Conservation (phyloP, 2,888 invertebrate genomes). For the Lamproptera curius region DNA sequence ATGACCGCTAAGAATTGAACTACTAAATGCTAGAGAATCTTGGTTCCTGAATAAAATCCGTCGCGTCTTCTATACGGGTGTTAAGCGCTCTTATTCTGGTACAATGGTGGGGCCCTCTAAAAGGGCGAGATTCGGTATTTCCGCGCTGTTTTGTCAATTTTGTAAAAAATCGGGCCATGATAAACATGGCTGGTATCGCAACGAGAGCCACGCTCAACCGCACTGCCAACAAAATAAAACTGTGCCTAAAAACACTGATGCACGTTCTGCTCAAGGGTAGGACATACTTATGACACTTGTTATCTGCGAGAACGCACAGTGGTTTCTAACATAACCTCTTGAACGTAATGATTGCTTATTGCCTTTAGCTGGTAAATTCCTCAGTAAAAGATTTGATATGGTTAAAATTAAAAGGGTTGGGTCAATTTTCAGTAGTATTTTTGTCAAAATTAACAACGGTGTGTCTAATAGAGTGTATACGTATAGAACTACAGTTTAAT, state of each 20-base stretch:
- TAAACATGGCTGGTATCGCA: background rate
- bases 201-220: background rate
- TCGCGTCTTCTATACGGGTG: too few species aligned
- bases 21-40: too few species aligned
- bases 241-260: conserved; percentile 19
- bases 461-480: conserved; percentile 24
- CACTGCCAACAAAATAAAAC: background rate
- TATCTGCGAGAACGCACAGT: conserved; percentile 23
- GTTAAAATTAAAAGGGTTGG: conserved; percentile 28
- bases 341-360: conserved; percentile 27
- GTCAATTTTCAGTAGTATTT: conserved; percentile 27
- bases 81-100: too few species aligned
- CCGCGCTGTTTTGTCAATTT: too few species aligned
- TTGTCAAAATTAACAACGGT: conserved; percentile 12
- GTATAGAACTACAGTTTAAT: conserved; percentile 28
- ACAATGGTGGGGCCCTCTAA: too few species aligned
- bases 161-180: too few species aligned
- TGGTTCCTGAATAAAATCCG: too few species aligned
- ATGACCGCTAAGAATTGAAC: too few species aligned
- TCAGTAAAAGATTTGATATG: conserved; percentile 21
- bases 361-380: conserved; percentile 26
- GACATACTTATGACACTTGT: conserved; percentile 26
- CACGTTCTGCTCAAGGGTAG: conserved; percentile 26
- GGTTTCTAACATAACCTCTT: conserved; percentile 26
- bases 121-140: too few species aligned